Conservation (phyloP, 1,140 invertebrate species). For the Eufriesea mexicana region DNA sequence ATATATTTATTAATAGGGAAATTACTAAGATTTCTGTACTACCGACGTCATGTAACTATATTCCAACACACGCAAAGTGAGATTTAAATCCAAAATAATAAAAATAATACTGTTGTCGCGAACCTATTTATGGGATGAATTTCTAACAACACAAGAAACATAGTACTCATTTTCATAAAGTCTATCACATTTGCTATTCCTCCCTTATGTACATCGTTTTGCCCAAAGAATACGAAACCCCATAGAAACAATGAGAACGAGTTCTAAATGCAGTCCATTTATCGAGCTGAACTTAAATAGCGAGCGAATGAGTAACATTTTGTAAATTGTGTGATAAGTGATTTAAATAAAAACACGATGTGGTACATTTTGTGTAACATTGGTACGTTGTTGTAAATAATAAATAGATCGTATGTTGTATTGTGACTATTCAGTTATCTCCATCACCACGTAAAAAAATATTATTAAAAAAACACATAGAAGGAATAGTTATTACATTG, state of each 20-base stretch:
- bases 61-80: neutral
- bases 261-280: conserved; percentile 48
- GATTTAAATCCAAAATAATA: neutral
- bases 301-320: conserved; percentile 61
- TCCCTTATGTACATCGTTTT: neutral
- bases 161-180: neutral
- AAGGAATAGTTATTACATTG: too few relatives aligned
- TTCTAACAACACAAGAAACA: neutral
- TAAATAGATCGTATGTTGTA: conserved; percentile 74
- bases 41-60: too few relatives aligned
- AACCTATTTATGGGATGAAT: neutral
- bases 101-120: neutral
- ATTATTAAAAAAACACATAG: too few relatives aligned
- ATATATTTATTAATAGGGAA: neutral
- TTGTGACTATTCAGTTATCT: neutral
- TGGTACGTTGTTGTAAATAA: conserved; percentile 76
- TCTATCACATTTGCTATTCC: neutral
- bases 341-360: conserved; percentile 64
- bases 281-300: conserved; percentile 34
- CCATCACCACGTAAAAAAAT: neutral
- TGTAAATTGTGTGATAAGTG: conserved; percentile 73
- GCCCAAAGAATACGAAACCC: neutral
- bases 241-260: conserved; percentile 13
- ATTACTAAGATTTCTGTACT: too few relatives aligned
- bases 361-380: conserved; percentile 65